phyloP scores from a whole-genome alignment of 2,113 vertebrate genomes.

The Theropithecus gelada region DNA sequence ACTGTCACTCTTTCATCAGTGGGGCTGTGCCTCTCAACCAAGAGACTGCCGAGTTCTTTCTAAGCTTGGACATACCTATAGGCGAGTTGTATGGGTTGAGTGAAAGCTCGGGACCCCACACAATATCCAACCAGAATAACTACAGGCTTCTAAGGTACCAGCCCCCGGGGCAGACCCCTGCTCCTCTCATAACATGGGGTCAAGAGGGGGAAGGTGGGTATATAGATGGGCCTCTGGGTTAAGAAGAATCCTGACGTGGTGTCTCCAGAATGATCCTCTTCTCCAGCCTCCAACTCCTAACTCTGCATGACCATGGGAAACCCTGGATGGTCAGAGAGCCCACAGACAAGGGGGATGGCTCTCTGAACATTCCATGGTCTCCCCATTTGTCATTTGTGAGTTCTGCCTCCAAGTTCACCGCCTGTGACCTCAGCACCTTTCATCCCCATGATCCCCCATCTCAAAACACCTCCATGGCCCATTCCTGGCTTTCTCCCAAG shows the following conservation, averaged over 20 bases:
- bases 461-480: rapidly evolving
- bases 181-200: neutral
- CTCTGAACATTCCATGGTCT: neutral
- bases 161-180: neutral
- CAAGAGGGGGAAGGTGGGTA: neutral
- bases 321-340: neutral
- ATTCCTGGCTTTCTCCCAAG: neutral
- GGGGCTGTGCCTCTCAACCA: slow-evolving; percentile 92
- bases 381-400: neutral
- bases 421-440: neutral
- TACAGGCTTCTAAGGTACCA: slow-evolving; percentile 89
- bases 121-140: slow-evolving; percentile 73
- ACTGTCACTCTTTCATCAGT: slow-evolving; percentile 89
- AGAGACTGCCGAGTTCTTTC: slow-evolving; percentile 93
- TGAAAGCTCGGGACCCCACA: slow-evolving; percentile 93
- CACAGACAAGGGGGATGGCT: rapidly evolving
- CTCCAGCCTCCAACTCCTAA: neutral
- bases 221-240: neutral
- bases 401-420: neutral
- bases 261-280: neutral
- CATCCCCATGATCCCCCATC: neutral
- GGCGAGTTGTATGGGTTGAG: slow-evolving; percentile 96
- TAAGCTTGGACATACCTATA: slow-evolving; percentile 94
- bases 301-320: neutral
- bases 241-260: neutral